Percentiles rank a stretch among this genome's conserved stretches.
These are phyloP conservation scores for Phoenicopterus ruber DNA, from an alignment of 2,113 vertebrate genomes.

Conservation along the genomic window DNA sequence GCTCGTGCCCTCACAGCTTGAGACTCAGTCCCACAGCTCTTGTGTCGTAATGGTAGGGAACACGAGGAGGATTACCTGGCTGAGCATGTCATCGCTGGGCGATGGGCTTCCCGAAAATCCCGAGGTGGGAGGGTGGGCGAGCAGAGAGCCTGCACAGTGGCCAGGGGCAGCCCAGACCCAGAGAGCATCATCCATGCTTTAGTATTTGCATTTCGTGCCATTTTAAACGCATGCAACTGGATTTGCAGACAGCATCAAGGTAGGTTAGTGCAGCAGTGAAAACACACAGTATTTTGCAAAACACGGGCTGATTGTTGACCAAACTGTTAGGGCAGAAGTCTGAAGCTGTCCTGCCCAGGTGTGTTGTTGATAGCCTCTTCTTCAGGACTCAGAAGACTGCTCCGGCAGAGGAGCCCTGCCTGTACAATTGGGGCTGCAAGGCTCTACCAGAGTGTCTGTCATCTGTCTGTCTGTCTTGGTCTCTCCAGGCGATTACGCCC, in stretches of 20 bases:
- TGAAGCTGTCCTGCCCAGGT: not conserved
- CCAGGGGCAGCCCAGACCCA: not conserved
- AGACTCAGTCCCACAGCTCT: not conserved
- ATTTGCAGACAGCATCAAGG: not conserved
- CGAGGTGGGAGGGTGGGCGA: fast-evolving
- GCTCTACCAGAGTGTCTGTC: not conserved
- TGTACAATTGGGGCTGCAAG: not conserved
- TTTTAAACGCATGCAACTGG: not conserved
- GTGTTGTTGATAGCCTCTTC: not conserved
- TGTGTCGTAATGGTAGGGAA: not conserved
- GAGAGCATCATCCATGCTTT: not conserved
- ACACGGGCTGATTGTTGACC: not conserved
- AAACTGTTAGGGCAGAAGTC: not conserved
- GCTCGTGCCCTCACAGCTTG: fast-evolving
- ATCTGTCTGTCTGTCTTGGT: not conserved
- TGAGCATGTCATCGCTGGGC: not conserved
- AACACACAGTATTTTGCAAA: not conserved
- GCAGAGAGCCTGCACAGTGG: not conserved
- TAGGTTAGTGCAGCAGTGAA: not conserved
- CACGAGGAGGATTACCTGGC: not conserved
- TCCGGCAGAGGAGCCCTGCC: not conserved
- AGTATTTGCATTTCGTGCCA: not conserved
- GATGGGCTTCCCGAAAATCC: not conserved
- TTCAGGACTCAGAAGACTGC: not conserved
- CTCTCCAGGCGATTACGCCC: slow-evolving; percentile 85